A percentile compares a stretch with the other conserved stretches of the same genome.
These are phyloP conservation scores for Carpatolechia fugitivella DNA, from an alignment of 2,888 invertebrate species.

Conservation along the genomic window DNA sequence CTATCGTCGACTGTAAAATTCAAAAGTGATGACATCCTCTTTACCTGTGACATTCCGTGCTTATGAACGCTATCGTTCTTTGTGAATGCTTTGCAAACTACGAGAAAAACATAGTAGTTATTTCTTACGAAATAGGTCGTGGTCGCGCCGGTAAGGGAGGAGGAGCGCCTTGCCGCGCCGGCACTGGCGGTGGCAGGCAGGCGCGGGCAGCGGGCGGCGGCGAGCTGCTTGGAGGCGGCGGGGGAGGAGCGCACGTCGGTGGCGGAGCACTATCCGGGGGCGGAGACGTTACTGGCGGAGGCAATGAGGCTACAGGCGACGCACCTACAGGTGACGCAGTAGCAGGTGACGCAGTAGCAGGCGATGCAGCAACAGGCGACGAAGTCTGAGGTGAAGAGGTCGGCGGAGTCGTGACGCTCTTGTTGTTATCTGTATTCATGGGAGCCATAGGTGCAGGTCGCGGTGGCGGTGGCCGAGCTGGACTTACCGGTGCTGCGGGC, in stretches of 20 bases:
- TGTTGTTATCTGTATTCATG: background rate
- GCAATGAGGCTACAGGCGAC: background rate
- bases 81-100: too few relatives aligned
- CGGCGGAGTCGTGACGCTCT: too few relatives aligned
- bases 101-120: background rate
- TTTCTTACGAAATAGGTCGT: constrained; percentile 36
- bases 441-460: constrained; percentile 29
- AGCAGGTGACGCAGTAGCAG: background rate
- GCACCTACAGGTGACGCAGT: background rate
- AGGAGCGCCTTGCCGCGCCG: constrained; percentile 80
- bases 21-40: too few relatives aligned
- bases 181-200: constrained; percentile 70
- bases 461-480: constrained; percentile 70
- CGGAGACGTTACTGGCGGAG: constrained; percentile 53
- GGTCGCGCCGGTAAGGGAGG: constrained; percentile 84
- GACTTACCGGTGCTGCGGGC: constrained; percentile 73
- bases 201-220: constrained; percentile 52
- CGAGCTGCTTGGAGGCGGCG: constrained; percentile 52
- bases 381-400: too few relatives aligned
- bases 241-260: constrained; percentile 82
- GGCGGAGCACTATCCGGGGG: constrained; percentile 81
- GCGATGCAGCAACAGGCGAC: too few relatives aligned
- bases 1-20: too few relatives aligned
- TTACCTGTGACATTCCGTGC: too few relatives aligned
- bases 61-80: too few relatives aligned